These are phyloP conservation scores for Hafferia zeledoni DNA, from an alignment of 2,797 vertebrate species.

Conservation along the genomic window DNA sequence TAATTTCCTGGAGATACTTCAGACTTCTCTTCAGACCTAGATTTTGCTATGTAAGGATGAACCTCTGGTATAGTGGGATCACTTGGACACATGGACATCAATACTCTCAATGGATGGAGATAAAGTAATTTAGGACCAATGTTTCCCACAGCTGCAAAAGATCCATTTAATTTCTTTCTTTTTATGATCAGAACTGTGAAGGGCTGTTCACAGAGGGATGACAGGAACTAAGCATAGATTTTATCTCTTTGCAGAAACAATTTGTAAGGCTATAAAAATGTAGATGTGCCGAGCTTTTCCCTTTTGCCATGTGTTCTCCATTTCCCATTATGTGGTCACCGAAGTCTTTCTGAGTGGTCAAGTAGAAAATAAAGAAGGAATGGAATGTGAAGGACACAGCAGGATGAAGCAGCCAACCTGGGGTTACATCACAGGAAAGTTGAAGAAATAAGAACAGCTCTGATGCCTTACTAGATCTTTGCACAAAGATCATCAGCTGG, in stretches of 20 bases:
- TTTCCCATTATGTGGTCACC: not conserved
- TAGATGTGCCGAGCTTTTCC: not conserved
- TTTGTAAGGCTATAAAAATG: not conserved
- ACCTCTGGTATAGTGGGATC: not conserved
- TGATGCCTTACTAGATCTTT: not conserved
- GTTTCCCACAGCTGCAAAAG: not conserved
- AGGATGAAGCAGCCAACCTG: not conserved
- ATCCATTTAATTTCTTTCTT: not conserved
- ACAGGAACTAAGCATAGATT: not conserved
- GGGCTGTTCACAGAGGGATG: not conserved
- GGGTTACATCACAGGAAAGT: fast-evolving
- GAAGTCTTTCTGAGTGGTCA: not conserved
- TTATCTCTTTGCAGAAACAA: not conserved
- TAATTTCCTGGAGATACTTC: not conserved
- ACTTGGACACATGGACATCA: not conserved
- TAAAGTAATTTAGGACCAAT: not conserved
- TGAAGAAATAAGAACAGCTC: not conserved
- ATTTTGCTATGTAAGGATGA: not conserved
- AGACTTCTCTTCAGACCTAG: not conserved
- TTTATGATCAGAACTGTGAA: not conserved
- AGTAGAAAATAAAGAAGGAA: not conserved
- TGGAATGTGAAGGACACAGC: not conserved
- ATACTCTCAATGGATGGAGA: not conserved
- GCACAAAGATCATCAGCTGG: not conserved
- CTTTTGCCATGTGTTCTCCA: not conserved